These are phyloP conservation scores for Scomber colias DNA, from an alignment of 2,113 vertebrate genomes.

Conservation along the genomic window DNA sequence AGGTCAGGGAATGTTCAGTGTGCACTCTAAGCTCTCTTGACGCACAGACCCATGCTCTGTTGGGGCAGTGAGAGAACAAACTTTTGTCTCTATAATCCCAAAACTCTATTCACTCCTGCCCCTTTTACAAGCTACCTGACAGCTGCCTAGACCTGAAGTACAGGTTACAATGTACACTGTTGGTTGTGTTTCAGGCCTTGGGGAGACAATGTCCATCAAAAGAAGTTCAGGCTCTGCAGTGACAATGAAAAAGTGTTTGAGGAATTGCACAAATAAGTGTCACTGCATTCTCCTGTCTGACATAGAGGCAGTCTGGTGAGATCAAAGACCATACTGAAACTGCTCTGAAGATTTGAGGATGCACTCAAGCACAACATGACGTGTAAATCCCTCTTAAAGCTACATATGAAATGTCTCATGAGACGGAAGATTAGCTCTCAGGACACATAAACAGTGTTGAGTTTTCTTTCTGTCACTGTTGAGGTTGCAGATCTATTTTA, in stretches of 20 bases:
- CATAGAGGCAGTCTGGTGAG: not conserved
- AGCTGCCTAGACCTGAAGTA: slow-evolving; percentile 66
- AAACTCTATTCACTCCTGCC: slow-evolving; percentile 38
- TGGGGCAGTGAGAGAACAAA: slow-evolving; percentile 28
- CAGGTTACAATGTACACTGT: slow-evolving; percentile 62
- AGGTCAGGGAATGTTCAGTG: slow-evolving; percentile 32
- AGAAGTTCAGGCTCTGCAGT: slow-evolving; percentile 1
- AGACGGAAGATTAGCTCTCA: slow-evolving; percentile 36
- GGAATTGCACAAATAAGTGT: not conserved
- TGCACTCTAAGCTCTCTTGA: slow-evolving; percentile 31
- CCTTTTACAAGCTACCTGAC: slow-evolving; percentile 23
- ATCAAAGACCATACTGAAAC: slow-evolving; percentile 9
- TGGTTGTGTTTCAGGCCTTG: slow-evolving; percentile 7
- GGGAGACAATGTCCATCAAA: slow-evolving; percentile 31
- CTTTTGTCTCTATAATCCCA: slow-evolving; percentile 57
- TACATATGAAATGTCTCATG: slow-evolving; percentile 15
- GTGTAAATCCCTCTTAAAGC: slow-evolving; percentile 38
- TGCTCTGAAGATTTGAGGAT: slow-evolving; percentile 27
- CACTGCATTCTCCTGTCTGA: slow-evolving; percentile 27
- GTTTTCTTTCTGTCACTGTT: slow-evolving; percentile 36
- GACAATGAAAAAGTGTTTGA: slow-evolving; percentile 11
- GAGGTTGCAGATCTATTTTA: slow-evolving; percentile 47
- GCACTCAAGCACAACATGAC: slow-evolving; percentile 39
- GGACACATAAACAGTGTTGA: slow-evolving; percentile 11
- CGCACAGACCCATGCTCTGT: slow-evolving; percentile 4